Evolutionary conservation across 2,113 vertebrate species (phyloP).

Genomic region (Astatotilapia flaviijosephi): DNA sequence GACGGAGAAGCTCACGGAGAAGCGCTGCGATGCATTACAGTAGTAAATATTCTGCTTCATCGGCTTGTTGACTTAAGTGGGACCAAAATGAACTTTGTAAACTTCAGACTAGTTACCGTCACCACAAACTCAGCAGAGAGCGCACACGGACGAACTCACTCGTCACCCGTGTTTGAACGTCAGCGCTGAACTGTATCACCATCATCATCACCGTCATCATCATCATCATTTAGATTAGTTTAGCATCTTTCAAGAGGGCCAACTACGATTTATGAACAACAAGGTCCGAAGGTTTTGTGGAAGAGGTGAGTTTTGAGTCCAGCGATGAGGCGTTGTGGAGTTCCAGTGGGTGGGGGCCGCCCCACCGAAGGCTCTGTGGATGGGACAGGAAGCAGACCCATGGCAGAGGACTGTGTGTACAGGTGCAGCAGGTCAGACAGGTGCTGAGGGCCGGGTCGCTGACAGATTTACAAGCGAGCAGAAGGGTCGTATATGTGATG

Average conservation of each 20-base stretch:
- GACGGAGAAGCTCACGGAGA: neutral
- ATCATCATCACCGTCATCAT: rapidly evolving
- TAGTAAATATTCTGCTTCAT: rapidly evolving
- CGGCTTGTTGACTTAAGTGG: neutral
- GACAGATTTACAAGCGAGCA: neutral
- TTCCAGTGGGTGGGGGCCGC: neutral
- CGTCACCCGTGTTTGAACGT: neutral
- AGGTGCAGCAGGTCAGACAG: neutral
- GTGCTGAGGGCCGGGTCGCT: neutral
- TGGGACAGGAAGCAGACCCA: neutral
- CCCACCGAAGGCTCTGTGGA: neutral
- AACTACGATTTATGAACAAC: neutral
- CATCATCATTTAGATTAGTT: rapidly evolving
- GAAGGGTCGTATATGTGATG: neutral
- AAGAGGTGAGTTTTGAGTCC: neutral
- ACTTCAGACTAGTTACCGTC: neutral
- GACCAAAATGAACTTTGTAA: neutral
- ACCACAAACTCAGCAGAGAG: neutral
- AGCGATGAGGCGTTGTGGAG: neutral
- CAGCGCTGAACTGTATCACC: neutral
- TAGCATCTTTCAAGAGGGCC: neutral
- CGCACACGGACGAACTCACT: neutral
- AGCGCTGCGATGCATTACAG: neutral
- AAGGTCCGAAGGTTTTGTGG: neutral
- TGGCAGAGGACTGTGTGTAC: neutral